Conservation (phyloP, 2,797 vertebrate species). For the Anolis apletophallus region DNA sequence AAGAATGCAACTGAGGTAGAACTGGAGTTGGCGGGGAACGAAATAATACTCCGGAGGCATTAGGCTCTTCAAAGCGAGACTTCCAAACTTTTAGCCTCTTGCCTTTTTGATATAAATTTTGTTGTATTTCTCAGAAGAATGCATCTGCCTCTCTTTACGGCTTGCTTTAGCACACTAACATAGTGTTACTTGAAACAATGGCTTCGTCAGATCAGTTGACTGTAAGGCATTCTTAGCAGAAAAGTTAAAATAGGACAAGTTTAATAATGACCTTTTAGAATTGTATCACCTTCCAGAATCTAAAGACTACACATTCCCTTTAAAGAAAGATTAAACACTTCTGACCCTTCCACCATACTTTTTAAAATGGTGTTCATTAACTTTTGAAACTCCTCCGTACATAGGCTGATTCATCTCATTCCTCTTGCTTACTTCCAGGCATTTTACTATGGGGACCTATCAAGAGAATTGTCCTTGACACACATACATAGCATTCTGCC, state of each 20-base stretch:
- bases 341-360: not conserved
- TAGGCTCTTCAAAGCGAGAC: conserved; percentile 26
- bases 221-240: conserved; percentile 3
- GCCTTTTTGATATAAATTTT: not conserved
- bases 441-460: not conserved
- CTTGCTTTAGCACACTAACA: conserved; percentile 26
- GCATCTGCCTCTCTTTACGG: not conserved
- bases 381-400: not conserved
- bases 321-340: conserved; percentile 8
- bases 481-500: not conserved
- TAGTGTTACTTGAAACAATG: not conserved
- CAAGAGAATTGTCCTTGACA: not conserved
- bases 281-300: not conserved
- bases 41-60: not conserved
- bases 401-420: not conserved
- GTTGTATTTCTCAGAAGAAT: not conserved
- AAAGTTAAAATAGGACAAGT: not conserved
- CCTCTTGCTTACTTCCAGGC: not conserved
- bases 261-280: not conserved
- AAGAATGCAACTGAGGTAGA: not conserved
- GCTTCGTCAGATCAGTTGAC: not conserved
- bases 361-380: conserved; percentile 1
- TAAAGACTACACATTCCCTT: not conserved
- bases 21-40: not conserved
- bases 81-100: not conserved